Evolutionary conservation across 2,113 vertebrate species (phyloP).

Genomic region (Orientallactaga bullata): DNA sequence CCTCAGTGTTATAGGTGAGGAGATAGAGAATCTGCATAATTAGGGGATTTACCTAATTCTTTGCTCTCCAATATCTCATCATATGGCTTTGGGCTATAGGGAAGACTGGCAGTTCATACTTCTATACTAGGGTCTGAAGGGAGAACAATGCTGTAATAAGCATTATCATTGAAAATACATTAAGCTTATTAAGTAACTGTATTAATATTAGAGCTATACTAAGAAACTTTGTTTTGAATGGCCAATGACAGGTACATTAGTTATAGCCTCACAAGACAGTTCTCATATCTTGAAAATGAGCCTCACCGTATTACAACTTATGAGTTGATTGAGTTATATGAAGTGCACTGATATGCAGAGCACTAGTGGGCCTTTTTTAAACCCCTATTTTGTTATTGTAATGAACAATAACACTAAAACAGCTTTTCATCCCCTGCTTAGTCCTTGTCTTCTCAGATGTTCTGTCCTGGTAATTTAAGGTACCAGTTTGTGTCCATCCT

Average conservation of each 20-base stretch:
- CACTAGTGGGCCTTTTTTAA: not conserved
- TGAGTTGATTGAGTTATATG: not conserved
- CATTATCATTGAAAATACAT: not conserved
- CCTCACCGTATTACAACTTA: not conserved
- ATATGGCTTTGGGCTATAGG: not conserved
- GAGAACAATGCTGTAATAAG: not conserved
- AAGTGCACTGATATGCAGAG: not conserved
- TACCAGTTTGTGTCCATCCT: not conserved
- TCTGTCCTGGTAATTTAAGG: not conserved
- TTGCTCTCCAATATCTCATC: not conserved
- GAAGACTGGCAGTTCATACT: accelerated
- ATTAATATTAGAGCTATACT: not conserved
- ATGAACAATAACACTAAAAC: not conserved
- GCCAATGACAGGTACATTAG: not conserved
- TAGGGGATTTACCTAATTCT: not conserved
- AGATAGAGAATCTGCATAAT: not conserved
- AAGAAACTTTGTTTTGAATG: not conserved
- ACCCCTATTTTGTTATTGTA: not conserved
- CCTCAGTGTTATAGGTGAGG: not conserved
- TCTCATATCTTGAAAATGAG: slow-evolving; percentile 9
- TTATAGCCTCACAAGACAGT: not conserved
- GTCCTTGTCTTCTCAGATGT: not conserved
- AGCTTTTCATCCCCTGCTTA: not conserved
- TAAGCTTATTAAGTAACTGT: not conserved
- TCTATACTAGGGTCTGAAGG: not conserved